Base-by-base conservation (phyloP, 2,113 vertebrate species). In the Conger conger region DNA sequence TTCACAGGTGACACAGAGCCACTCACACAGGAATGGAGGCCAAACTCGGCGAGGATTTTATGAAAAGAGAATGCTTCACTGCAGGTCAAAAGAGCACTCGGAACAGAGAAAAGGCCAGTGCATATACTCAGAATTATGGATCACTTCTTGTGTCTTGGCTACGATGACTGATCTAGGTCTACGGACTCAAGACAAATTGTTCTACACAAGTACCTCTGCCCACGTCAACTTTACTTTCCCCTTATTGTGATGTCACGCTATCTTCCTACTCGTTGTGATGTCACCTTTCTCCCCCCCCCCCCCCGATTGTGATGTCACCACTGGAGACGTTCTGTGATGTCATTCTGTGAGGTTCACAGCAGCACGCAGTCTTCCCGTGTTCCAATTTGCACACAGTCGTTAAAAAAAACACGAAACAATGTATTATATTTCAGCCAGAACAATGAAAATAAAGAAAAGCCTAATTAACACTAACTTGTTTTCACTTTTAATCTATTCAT, bases 171-270 rank as follows among this genome's bases (percentile, higher is more conserved):
- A 91, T 90, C 91, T 90, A 90, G 88, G 88, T 92, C 88, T 92
- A 93, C 91, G 93, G 92, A 93, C 89, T 90, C 79, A 91, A 92
- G 93, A 92, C 82, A 85, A 90, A 93, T 94, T 92, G 91, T 91
- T 93, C 79, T 86, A 50, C 83, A 85, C 82, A 68, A 68, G 37
- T 35, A 79, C 20, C 77, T 37, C 33, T 45, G 23, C 23, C 68
- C 27, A 63, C 60, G 11, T n/a, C 27, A 18, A 83, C 76, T 83
- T 85, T 82, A 45, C 86, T 84, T 87, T 86, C 83, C 82, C 57
- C 82, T 87, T 54, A 87, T 79, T 86, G 37, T 85, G 82, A 90
- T 83, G 77, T 53, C 53, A 1, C 30, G 11, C 77, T 85, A 5
- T 83, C 79, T 80, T 88, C 23, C 3, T 82, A 68, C 77, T 85